phyloP scores from a whole-genome alignment of 2,888 invertebrate genomes.

The Phoronis australis region DNA sequence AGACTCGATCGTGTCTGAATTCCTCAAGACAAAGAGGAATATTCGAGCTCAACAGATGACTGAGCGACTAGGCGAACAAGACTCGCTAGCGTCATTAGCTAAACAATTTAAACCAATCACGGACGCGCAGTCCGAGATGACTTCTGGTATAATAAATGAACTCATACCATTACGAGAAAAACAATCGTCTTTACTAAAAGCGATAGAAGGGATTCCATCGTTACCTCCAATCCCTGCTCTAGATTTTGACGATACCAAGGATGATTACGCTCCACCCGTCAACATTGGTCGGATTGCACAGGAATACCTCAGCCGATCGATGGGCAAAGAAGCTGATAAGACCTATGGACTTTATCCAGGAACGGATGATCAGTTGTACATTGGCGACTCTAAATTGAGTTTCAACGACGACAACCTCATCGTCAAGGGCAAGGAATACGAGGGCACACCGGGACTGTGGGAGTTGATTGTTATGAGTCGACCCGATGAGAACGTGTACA shows the following conservation, averaged over 20 bases:
- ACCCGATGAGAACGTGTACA: slow-evolving; percentile 7
- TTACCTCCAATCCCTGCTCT: slow-evolving; percentile 2
- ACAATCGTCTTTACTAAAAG: no score
- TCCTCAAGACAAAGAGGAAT: slow-evolving; percentile 4
- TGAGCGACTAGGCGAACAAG: neutral
- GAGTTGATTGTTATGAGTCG: slow-evolving; percentile 4
- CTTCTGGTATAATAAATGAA: neutral
- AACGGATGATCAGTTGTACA: slow-evolving; percentile 6
- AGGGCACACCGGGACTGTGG: slow-evolving; percentile 9
- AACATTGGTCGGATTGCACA: slow-evolving; percentile 6
- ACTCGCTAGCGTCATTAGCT: neutral
- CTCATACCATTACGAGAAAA: slow-evolving; percentile 6
- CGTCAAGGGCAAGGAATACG: slow-evolving; percentile 4
- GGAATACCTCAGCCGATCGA: slow-evolving; percentile 5
- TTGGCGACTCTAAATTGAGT: slow-evolving; percentile 3
- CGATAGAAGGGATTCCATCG: slow-evolving; percentile 5
- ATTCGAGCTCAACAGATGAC: slow-evolving; percentile 1
- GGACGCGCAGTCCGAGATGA: slow-evolving; percentile 1
- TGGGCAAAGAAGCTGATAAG: slow-evolving; percentile 1
- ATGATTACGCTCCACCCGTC: no score
- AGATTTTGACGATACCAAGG: slow-evolving; percentile 4
- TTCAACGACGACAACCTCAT: slow-evolving; percentile 7
- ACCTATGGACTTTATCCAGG: no score
- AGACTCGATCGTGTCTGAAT: slow-evolving; percentile 6
- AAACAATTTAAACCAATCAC: slow-evolving; percentile 2